phyloP scores from a whole-genome alignment of 2,113 vertebrate genomes.

The Struthio camelus region DNA sequence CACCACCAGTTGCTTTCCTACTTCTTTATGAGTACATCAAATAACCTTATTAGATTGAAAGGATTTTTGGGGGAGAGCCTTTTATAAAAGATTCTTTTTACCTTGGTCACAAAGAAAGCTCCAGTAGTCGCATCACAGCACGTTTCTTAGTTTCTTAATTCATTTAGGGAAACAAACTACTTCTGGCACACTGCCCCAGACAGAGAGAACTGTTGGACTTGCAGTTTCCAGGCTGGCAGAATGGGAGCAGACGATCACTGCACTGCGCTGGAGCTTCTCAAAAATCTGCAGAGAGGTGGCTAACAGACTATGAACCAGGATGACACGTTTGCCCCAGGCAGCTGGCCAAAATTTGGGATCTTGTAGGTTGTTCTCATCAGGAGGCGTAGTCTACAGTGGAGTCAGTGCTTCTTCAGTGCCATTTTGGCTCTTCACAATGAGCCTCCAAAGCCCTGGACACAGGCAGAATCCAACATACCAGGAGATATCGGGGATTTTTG shows the following conservation, averaged over 20 bases:
- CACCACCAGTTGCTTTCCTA: not conserved
- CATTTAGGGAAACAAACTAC: not conserved
- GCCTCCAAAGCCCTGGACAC: not conserved
- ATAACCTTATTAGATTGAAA: not conserved
- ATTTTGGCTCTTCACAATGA: not conserved
- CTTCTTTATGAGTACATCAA: not conserved
- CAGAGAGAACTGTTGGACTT: not conserved
- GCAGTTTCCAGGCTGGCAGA: not conserved
- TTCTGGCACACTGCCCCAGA: not conserved
- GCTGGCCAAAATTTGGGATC: not conserved
- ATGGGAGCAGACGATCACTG: not conserved
- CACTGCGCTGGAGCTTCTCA: not conserved
- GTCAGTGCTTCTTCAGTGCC: not conserved
- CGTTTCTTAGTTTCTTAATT: not conserved
- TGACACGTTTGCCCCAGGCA: not conserved
- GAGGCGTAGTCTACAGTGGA: not conserved
- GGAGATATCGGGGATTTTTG: not conserved
- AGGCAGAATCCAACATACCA: not conserved
- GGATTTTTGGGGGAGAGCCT: not conserved
- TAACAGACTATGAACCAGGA: not conserved
- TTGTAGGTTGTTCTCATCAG: not conserved
- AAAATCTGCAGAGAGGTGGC: not conserved
- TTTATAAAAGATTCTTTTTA: not conserved
- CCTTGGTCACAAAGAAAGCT: not conserved
- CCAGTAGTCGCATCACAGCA: not conserved